phyloP scores from a whole-genome alignment of 2,113 vertebrate species.

The Patagioenas fasciata region DNA sequence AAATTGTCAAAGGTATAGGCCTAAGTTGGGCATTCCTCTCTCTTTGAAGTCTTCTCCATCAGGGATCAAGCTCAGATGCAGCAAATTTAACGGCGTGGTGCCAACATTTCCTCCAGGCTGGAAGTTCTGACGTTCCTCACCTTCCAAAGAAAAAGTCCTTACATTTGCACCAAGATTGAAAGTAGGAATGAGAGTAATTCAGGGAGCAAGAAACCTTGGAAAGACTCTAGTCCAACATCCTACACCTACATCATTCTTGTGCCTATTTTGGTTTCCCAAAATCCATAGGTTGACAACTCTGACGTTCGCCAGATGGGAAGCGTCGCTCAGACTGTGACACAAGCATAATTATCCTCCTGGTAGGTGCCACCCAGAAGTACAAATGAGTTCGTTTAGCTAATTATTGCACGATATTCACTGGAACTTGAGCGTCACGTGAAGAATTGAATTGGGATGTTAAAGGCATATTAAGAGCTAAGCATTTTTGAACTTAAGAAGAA shows the following conservation, averaged over 20 bases:
- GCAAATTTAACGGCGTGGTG: fast-evolving
- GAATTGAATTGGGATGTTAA: not conserved
- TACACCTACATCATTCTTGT: fast-evolving
- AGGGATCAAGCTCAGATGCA: not conserved
- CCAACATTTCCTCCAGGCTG: not conserved
- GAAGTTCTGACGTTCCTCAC: not conserved
- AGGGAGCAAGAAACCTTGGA: not conserved
- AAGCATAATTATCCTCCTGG: not conserved
- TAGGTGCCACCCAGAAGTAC: not conserved
- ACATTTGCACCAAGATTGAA: not conserved
- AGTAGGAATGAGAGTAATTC: not conserved
- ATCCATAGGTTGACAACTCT: not conserved
- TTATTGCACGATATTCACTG: not conserved
- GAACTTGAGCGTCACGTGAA: not conserved
- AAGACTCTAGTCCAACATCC: not conserved
- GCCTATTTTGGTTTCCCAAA: not conserved
- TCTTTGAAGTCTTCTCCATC: not conserved
- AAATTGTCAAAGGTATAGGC: not conserved
- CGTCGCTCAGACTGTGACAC: not conserved
- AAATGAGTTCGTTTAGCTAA: not conserved
- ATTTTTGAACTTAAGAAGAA: not conserved
- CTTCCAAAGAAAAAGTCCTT: not conserved
- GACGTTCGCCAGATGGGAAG: fast-evolving
- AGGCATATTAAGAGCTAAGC: not conserved
- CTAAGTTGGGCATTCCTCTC: not conserved